Evolutionary conservation across 2,888 invertebrate genomes (phyloP).

Genomic region (Drosophila paramelanica): DNA sequence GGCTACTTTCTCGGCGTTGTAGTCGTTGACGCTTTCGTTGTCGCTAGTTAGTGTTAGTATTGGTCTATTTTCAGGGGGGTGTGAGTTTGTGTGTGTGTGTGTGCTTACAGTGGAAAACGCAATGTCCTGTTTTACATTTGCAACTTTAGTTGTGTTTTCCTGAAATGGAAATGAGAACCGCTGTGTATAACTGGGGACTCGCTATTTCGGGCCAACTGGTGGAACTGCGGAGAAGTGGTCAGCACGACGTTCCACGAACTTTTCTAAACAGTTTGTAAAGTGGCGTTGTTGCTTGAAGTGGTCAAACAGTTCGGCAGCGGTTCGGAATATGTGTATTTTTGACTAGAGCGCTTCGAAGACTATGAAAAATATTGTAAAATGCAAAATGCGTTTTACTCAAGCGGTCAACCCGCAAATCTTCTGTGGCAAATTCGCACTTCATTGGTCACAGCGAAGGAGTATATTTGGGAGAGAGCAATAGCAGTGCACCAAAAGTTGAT

Average conservation of each 20-base stretch:
- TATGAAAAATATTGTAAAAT: slow-evolving; percentile 34
- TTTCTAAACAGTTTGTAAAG: slow-evolving; percentile 57
- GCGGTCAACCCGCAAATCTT: slow-evolving; percentile 42
- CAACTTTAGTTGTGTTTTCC: slow-evolving; percentile 60
- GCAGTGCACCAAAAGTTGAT: slow-evolving; percentile 15
- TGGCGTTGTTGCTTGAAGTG: slow-evolving; percentile 49
- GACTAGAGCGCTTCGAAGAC: neutral
- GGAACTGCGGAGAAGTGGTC: slow-evolving; percentile 36
- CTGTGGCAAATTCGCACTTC: slow-evolving; percentile 44
- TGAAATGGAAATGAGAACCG: slow-evolving; percentile 55
- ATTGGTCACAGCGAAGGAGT: slow-evolving; percentile 49
- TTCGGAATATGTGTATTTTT: slow-evolving; percentile 27
- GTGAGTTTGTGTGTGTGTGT: slow-evolving; percentile 11
- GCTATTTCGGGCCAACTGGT: slow-evolving; percentile 33
- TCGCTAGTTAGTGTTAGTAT: slow-evolving; percentile 9
- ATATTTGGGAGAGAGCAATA: slow-evolving; percentile 65
- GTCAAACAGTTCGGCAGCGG: slow-evolving; percentile 12
- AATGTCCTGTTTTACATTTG: slow-evolving; percentile 77
- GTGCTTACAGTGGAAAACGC: slow-evolving; percentile 59
- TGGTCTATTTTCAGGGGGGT: slow-evolving; percentile 10
- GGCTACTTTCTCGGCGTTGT: slow-evolving; percentile 43
- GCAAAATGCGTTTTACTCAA: slow-evolving; percentile 52
- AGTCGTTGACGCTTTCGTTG: neutral
- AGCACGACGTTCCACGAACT: slow-evolving; percentile 31
- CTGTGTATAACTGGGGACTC: slow-evolving; percentile 20